A percentile compares a stretch with the other conserved stretches of the same genome.
These are phyloP conservation scores for Chauna torquata DNA, from an alignment of 2,113 vertebrate species.

Conservation along the genomic window DNA sequence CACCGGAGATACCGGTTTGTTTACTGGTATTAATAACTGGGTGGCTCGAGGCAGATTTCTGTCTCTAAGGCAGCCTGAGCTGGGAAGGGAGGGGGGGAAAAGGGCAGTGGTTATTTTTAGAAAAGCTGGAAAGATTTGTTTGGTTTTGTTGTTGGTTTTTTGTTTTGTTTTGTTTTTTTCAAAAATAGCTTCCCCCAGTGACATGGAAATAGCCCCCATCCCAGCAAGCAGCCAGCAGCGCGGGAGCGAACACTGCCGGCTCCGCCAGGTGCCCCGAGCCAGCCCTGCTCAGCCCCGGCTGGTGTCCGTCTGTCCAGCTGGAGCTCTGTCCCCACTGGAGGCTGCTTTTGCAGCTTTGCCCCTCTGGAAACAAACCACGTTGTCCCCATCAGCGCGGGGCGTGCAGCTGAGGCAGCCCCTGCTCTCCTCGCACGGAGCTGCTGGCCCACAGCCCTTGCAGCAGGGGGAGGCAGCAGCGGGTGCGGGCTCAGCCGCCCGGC, in stretches of 20 bases:
- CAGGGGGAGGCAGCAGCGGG: background rate
- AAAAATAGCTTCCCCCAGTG: background rate
- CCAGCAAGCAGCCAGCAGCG: background rate
- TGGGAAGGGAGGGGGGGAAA: background rate
- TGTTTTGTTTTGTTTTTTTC: background rate
- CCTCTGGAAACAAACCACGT: accelerated
- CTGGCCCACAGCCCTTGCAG: accelerated
- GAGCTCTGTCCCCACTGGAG: too few species aligned
- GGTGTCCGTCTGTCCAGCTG: too few species aligned
- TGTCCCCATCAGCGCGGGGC: background rate
- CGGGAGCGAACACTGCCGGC: background rate
- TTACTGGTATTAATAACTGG: background rate
- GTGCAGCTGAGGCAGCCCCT: background rate
- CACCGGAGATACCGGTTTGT: background rate
- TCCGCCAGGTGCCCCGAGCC: accelerated
- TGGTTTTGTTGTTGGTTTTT: background rate
- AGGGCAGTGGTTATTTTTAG: conserved; percentile 21
- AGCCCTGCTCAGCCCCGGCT: too few species aligned
- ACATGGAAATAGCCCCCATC: background rate
- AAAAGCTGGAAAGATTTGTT: background rate
- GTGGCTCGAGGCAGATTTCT: background rate
- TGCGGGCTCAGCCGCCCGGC: accelerated
- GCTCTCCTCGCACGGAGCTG: accelerated
- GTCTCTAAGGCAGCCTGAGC: conserved; percentile 36
- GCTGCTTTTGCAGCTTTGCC: background rate